These are phyloP conservation scores for Cataglyphis altisquamis DNA, from an alignment of 2,888 invertebrate genomes.

Conservation along the genomic window DNA sequence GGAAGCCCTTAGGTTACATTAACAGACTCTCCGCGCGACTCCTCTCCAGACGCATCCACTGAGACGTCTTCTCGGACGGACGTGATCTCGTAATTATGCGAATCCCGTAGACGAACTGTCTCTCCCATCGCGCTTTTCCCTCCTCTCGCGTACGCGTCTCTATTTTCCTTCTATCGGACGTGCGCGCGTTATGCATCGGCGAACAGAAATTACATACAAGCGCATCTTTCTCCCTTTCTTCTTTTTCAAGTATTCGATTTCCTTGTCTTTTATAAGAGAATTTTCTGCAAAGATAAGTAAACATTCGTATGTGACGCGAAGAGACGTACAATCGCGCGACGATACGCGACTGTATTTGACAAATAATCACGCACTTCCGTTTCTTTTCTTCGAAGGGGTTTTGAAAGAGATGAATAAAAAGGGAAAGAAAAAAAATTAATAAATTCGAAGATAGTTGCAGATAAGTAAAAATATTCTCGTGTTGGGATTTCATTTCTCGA, in stretches of 20 bases:
- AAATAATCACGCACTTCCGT: neutral
- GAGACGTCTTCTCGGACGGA: constrained; percentile 68
- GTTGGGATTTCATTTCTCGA: neutral
- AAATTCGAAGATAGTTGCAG: neutral
- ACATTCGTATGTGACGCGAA: neutral
- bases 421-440: neutral
- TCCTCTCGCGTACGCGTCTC: constrained; percentile 34
- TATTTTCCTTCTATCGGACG: constrained; percentile 46
- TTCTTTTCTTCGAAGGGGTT: neutral
- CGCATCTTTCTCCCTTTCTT: neutral
- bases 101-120: constrained; percentile 74
- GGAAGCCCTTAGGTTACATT: constrained; percentile 74
- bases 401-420: neutral
- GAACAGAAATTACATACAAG: constrained; percentile 29
- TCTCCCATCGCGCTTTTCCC: constrained; percentile 52
- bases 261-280: neutral
- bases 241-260: constrained; percentile 8
- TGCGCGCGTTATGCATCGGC: constrained; percentile 45
- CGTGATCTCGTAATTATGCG: constrained; percentile 79
- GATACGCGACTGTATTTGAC: neutral
- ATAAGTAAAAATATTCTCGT: neutral
- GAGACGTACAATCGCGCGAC: neutral
- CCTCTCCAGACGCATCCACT: constrained; percentile 67
- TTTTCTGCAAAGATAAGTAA: constrained; percentile 20
- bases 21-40: constrained; percentile 64